Evolutionary conservation across 2,888 invertebrate species (phyloP).

Genomic region (Meiosimyza decipiens): DNA sequence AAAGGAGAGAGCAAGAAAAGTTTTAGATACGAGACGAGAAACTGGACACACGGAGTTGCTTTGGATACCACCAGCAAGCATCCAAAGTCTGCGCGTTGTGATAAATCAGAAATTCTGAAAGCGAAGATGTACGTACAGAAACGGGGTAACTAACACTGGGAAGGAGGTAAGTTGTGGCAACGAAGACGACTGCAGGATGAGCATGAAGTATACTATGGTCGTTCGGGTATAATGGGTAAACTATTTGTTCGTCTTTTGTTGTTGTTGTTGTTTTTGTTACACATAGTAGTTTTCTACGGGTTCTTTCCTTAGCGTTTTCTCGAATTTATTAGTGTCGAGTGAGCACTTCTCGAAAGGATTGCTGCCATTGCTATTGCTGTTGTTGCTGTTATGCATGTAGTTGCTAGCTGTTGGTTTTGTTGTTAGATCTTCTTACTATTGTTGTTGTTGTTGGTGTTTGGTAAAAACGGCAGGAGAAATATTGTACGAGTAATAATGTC

Average conservation of each 20-base stretch:
- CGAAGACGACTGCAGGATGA: conserved; percentile 20
- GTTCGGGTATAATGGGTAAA: conserved; percentile 47
- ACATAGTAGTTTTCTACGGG: conserved; percentile 35
- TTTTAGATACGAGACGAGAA: conserved; percentile 20
- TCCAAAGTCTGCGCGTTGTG: conserved; percentile 35
- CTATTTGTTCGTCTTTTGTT: conserved; percentile 27
- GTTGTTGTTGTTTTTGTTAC: conserved; percentile 17
- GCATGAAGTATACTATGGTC: not conserved
- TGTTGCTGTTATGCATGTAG: conserved; percentile 31
- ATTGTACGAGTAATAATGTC: conserved; percentile 40
- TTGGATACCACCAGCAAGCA: conserved; percentile 27
- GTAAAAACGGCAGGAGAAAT: conserved; percentile 40
- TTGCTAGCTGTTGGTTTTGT: conserved; percentile 11
- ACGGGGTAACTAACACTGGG: not conserved
- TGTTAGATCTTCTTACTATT: conserved; percentile 30
- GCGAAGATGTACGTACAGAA: conserved; percentile 41
- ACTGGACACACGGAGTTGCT: conserved; percentile 29
- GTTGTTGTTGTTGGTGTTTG: conserved; percentile 34
- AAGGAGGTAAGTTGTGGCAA: not conserved
- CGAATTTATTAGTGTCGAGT: conserved; percentile 44
- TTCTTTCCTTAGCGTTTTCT: conserved; percentile 41
- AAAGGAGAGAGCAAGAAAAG: conserved; percentile 32
- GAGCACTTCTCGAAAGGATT: conserved; percentile 40
- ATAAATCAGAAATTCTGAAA: conserved; percentile 44
- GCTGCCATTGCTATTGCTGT: conserved; percentile 43